Evolutionary conservation across 2,113 vertebrate species (phyloP).

Genomic region (Cyanoramphus novaezelandiae): DNA sequence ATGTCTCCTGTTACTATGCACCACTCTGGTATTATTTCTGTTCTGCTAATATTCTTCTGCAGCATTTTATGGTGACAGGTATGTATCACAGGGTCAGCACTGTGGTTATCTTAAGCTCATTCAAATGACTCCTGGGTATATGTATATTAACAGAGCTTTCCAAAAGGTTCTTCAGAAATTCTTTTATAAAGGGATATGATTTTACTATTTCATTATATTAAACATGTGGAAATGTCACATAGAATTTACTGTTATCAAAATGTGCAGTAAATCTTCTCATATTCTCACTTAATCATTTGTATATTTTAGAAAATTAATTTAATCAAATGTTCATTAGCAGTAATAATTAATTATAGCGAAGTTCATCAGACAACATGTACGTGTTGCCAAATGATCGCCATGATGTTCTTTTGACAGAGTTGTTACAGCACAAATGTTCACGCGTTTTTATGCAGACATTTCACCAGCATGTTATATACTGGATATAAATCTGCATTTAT

Average conservation of each 20-base stretch:
- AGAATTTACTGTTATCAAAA: conserved; percentile 8
- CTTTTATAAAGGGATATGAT: neutral
- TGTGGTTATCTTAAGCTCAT: neutral
- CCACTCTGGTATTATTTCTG: neutral
- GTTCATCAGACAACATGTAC: conserved; percentile 69
- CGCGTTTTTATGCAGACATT: conserved; percentile 47
- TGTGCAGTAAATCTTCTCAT: neutral
- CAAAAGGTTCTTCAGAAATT: conserved; percentile 27
- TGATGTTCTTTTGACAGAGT: conserved; percentile 73
- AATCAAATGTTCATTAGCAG: conserved; percentile 74
- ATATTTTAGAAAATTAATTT: conserved; percentile 76
- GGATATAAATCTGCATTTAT: conserved; percentile 60
- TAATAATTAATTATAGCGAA: conserved; percentile 71
- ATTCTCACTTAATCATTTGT: conserved; percentile 56
- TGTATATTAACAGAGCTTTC: neutral
- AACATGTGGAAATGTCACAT: neutral
- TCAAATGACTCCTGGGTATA: conserved; percentile 19
- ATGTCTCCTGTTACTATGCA: neutral
- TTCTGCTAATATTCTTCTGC: conserved; percentile 17
- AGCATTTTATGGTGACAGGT: neutral
- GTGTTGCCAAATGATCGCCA: conserved; percentile 54
- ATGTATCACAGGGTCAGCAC: neutral
- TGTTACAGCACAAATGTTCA: conserved; percentile 68
- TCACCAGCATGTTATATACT: conserved; percentile 12
- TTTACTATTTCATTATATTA: neutral